Evolutionary conservation across 2,888 invertebrate genomes (phyloP).

Genomic region (Pantelozetes paolii): DNA sequence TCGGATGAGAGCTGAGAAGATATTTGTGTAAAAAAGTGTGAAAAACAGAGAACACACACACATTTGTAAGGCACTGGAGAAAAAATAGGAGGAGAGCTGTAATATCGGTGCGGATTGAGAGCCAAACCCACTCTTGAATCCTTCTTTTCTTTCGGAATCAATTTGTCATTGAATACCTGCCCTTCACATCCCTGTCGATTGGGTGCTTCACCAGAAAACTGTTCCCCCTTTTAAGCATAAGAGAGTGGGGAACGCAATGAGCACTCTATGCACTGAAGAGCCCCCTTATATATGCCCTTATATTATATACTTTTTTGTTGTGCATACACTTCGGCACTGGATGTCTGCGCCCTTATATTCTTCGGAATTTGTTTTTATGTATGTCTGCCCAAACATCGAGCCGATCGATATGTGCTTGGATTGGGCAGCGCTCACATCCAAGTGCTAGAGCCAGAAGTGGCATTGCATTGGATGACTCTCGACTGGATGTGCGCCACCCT

Average conservation of each 20-base stretch:
- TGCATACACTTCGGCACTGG: background rate
- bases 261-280: background rate
- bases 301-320: slow-evolving; percentile 20
- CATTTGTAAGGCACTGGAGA: background rate
- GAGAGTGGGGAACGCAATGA: slow-evolving; percentile 3
- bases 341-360: slow-evolving; percentile 21
- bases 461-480: slow-evolving; percentile 30
- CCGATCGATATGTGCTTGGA: slow-evolving; percentile 28
- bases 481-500: slow-evolving; percentile 32
- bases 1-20: slow-evolving; percentile 7
- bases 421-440: slow-evolving; percentile 32
- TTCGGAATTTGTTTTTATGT: background rate
- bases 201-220: slow-evolving; percentile 14
- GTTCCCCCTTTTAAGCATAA: slow-evolving; percentile 8
- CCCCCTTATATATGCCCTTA: slow-evolving; percentile 10
- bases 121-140: slow-evolving; percentile 33
- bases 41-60: background rate
- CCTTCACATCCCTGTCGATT: slow-evolving; percentile 26
- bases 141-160: slow-evolving; percentile 23
- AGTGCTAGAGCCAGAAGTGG: background rate
- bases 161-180: slow-evolving; percentile 35
- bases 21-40: slow-evolving; percentile 19
- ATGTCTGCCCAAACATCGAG: background rate
- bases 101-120: background rate
- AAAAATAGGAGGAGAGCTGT: slow-evolving; percentile 22